Evolutionary conservation across 2,113 vertebrate genomes (phyloP), one percentile per base, ranked within the genome.

Genomic region (Rhadina sibilatrix): DNA sequence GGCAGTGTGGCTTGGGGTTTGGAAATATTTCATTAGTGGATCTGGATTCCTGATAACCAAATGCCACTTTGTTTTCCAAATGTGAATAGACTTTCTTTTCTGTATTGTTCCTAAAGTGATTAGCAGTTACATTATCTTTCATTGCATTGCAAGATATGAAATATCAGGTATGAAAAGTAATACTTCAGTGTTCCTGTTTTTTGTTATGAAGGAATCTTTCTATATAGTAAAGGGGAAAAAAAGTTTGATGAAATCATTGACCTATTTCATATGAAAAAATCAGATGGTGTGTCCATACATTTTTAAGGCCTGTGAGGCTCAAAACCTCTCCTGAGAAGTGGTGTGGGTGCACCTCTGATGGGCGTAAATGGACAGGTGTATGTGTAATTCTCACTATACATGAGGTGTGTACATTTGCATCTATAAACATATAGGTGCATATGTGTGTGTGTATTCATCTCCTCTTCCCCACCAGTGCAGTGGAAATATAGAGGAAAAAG

Each of bases 201-300:
- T 63, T 2, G 3, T 85, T 66, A 35, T 61, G 30, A 37, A 66
- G 70, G 1, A 49, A n/a, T 35, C 6, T 63, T 80, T 79, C 44
- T 37, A 5, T 56, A 15, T 24, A 60, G 24, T 61, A 56, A 84
- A 83, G 23, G 10, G 12, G 25, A 15, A 63, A 81, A 6, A 15
- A 68, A 38, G 11, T 85, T 88, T 40, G 30, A 53, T 76, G 9
- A 90, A 83, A 74, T 90, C 3, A 31, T 52, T 76, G 40, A 56
- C 35, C 42, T 86, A 31, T 65, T 78, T 66, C 20, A 37, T 68
- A 35, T 81, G 75, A 61, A 37, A 94, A 94, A 64, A 71, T 44
- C 24, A 71, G 74, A 52, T 52, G 18, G 3, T 52, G 44, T 33
- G 4, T 50, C 68, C 71, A 40, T 44, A 19, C 0, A 79, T 72